Base-by-base conservation (phyloP, 2,113 vertebrate species). In the Vimba vimba region DNA sequence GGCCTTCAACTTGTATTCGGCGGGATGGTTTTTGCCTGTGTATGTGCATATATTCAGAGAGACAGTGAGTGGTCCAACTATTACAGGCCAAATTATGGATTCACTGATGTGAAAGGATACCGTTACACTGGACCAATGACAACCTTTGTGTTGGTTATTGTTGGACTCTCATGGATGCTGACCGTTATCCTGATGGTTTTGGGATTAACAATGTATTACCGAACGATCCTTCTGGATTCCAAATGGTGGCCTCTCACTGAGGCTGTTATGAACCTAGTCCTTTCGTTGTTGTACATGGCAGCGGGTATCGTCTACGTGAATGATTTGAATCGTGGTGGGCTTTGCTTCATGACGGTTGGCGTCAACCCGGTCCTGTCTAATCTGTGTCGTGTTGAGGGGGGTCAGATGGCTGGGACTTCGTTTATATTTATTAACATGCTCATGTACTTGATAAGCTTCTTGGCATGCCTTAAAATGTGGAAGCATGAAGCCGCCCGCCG, bases 161-260 rank as follows among this genome's bases (percentile, higher is more conserved):
- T 86, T 0, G 89, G 92, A 36, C 50, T 95, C 86, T 89, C 86
- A 7, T 96, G 95, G 94, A 78, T 96, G 2, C 81, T 96, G 17
- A 94, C 95, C 0, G 21, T 95, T 19, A 66, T 91, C 4, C 87
- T 96, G 9, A 74, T 94, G 68, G 93, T 92, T 39, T 87, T 94
- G 59, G 95, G 96, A 7, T 76, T 95, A 75, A 95, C 96, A 0
- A 92, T 94, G 93, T 95, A 95, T 90, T 96, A 96, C 77, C 90
- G 92, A 76, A 92, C 94, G 30, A 94, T 96, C 80, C 95, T 96
- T 45, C 93, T 96, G 0, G 88, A 94, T 79, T 90, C 96, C 2
- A 78, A 91, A 85, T 96, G 96, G 96, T 96, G 96, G 95, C 96
- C 95, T 0, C 90, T 95, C 47, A 93, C 95, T 0, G 95, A 96